Evolutionary conservation across 1,140 invertebrate genomes (phyloP).

Genomic region (Sipha flava): DNA sequence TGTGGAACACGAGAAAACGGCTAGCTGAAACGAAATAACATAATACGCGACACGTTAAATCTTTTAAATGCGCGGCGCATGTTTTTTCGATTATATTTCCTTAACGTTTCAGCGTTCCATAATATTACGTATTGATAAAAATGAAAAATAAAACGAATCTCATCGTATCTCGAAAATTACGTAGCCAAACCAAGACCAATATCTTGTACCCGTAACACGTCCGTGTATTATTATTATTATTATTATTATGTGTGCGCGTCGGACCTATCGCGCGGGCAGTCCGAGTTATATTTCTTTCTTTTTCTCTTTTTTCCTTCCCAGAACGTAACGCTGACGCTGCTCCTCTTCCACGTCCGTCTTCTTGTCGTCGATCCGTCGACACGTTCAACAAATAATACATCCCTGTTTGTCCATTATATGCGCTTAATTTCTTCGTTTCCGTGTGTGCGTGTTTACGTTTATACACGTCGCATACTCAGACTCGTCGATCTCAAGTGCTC

Average conservation of each 20-base stretch:
- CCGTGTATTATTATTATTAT: neutral
- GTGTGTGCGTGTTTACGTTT: neutral
- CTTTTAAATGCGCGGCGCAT: too few relatives aligned
- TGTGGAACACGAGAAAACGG: too few relatives aligned
- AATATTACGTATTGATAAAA: neutral
- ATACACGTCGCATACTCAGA: too few relatives aligned
- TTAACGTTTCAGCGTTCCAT: neutral
- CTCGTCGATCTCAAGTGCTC: neutral
- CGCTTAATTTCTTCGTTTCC: neutral
- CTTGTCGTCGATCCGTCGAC: neutral
- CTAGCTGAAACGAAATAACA: too few relatives aligned
- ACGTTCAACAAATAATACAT: conserved; percentile 7
- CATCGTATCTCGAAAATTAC: neutral
- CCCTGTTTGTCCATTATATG: conserved; percentile 14
- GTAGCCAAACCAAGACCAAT: neutral
- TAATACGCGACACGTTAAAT: too few relatives aligned
- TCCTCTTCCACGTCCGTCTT: neutral
- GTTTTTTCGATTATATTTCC: neutral
- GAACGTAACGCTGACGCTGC: neutral
- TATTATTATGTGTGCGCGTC: neutral
- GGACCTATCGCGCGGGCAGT: neutral
- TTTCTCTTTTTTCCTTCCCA: neutral
- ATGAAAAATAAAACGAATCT: neutral
- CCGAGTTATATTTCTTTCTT: neutral
- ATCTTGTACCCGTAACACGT: neutral